phyloP scores from a whole-genome alignment of 1,140 invertebrate species.

The Drosophila asahinai region DNA sequence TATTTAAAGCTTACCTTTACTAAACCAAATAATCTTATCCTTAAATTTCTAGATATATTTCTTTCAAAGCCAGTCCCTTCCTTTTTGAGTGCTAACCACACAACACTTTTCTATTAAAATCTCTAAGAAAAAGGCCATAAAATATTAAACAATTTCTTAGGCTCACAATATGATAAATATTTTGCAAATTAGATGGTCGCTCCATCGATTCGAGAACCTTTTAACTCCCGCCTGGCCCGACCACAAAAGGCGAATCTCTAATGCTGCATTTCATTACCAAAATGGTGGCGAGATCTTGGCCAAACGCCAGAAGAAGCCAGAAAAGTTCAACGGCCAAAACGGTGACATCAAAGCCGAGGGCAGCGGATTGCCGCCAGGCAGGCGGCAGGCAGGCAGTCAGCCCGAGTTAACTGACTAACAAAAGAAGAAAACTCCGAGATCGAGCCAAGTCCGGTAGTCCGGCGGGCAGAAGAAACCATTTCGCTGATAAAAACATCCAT shows the following conservation, averaged over 20 bases:
- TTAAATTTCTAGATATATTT: no score
- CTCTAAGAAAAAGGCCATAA: background rate
- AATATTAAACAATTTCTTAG: background rate
- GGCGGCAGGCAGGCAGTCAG: conserved; percentile 7
- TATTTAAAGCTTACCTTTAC: no score
- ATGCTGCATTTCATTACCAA: conserved; percentile 58
- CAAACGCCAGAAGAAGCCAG: conserved; percentile 18
- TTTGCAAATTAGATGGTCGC: conserved; percentile 27
- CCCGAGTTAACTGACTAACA: conserved; percentile 20
- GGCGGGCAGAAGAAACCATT: conserved; percentile 69
- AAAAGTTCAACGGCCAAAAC: conserved; percentile 72
- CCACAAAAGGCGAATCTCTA: conserved; percentile 26
- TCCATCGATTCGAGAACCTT: background rate
- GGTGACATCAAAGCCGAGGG: conserved; percentile 70
- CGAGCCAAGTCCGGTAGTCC: conserved; percentile 80
- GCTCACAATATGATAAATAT: background rate
- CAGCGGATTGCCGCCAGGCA: conserved; percentile 57
- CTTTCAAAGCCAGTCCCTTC: no score
- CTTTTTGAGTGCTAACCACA: background rate
- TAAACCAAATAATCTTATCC: no score
- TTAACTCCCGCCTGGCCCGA: background rate
- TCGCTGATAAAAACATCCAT: conserved; percentile 82
- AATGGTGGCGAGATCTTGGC: conserved; percentile 12
- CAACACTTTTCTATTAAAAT: background rate
- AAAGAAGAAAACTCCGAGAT: conserved; percentile 46